Base-by-base conservation (phyloP, 2,113 vertebrate species). In the Polypterus bichir region DNA sequence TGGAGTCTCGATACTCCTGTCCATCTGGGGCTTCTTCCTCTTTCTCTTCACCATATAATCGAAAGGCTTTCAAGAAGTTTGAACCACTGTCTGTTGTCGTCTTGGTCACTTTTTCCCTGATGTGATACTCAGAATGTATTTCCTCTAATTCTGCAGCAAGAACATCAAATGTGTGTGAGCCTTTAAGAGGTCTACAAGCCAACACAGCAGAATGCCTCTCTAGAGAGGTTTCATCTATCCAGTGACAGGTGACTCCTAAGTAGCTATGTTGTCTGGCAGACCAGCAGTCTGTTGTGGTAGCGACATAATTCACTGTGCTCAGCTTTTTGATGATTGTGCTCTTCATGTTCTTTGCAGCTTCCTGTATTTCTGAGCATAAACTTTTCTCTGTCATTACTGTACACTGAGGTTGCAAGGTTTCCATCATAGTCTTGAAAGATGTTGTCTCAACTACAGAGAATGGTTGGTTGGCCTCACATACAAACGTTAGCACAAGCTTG, bases 71-170 rank as follows among this genome's bases (percentile, higher is more conserved):
- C 47, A 66, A 48, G 44, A 66, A 53, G 45, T 66, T 66, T 52
- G 60, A 59, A 9, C 54, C 60, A 52, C 54, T 66, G 54, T 62
- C 44, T 48, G 62, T 63, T 47, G 65, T 66, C 8, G 60, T 66
- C 55, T 48, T 62, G 11, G 45, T 59, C 8, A 66, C 47, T 46
- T 64, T 68, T 56, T 48, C 55, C 44, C 62, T 64, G 45, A 66
- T 66, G 3, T 68, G 44, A n/a, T 71, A 68, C 46, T 68, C 61
- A 4, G 61, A 55, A 59, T 64, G 64, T 62, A 69, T 64, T 53
- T 66, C 66, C 6, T 65, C 27, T 62, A 62, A 69, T 47, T 57
- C 57, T 47, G 59, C 56, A 63, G 61, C 59, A 59, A 63, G 63
- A 6, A 62, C 65, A 59, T 62, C 60, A 52, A 62, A 66, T 46